phyloP scores from a whole-genome alignment of 2,888 invertebrate species.

The Drosophila affinis region DNA sequence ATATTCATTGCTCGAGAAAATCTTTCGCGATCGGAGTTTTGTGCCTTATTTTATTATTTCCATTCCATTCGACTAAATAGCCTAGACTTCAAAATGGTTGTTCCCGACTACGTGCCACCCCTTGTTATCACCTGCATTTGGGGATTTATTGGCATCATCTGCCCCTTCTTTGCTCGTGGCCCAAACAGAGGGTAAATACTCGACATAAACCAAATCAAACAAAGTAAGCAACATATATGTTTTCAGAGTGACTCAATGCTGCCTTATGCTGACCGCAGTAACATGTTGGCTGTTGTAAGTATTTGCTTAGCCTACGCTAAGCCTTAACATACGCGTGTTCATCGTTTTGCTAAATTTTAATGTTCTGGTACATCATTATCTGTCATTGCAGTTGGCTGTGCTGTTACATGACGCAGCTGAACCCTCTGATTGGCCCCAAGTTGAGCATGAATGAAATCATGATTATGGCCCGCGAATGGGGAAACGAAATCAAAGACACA shows the following conservation, averaged over 20 bases:
- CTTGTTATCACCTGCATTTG: conserved; percentile 79
- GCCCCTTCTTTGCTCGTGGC: conserved; percentile 82
- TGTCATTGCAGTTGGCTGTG: conserved; percentile 79
- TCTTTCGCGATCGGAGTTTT: conserved; percentile 63
- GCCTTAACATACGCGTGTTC: too few species aligned
- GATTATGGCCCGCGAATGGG: conserved; percentile 82
- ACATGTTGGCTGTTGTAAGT: conserved; percentile 83
- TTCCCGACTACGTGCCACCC: conserved; percentile 78
- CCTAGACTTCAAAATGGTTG: conserved; percentile 73
- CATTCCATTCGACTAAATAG: conserved; percentile 10
- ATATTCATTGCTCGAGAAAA: conserved; percentile 64
- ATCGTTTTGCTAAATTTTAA: neutral
- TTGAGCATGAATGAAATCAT: conserved; percentile 80
- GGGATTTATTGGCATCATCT: conserved; percentile 80
- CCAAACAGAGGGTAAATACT: conserved; percentile 81
- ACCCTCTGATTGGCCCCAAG: conserved; percentile 82
- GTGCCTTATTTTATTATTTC: conserved; percentile 26
- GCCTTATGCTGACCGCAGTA: conserved; percentile 82
- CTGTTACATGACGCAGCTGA: conserved; percentile 83
- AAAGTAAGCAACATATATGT: neutral
- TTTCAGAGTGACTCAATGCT: conserved; percentile 81
- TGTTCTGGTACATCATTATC: neutral
- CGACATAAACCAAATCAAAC: neutral
- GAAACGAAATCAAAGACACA: conserved; percentile 74
- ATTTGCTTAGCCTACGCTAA: conserved; percentile 23